A percentile compares a stretch with the other conserved stretches of the same genome.
phyloP scores from a whole-genome alignment of 2,113 vertebrate species.

The Aegotheles bennettii region DNA sequence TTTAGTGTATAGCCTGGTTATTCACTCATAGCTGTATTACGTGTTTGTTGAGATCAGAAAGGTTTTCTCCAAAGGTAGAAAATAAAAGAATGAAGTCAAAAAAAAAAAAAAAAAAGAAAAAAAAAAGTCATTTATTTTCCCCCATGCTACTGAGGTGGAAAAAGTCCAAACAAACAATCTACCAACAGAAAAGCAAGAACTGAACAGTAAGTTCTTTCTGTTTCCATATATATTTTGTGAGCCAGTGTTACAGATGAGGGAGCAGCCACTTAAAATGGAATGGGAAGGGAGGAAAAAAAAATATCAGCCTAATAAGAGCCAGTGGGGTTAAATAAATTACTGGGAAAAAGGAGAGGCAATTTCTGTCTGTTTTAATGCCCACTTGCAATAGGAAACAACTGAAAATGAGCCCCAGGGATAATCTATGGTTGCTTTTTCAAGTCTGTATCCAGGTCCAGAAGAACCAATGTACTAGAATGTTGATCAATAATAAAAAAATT shows the following conservation, averaged over 20 bases:
- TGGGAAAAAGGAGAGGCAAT: constrained; percentile 4
- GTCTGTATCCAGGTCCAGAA: background rate
- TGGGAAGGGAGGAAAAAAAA: constrained; percentile 15
- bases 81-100: background rate
- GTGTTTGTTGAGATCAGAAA: background rate
- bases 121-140: rapidly evolving
- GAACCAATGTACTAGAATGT: background rate
- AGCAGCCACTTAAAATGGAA: background rate
- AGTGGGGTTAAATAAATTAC: constrained; percentile 16
- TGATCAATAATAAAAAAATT: background rate
- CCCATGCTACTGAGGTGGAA: rapidly evolving
- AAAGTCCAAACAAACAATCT: background rate
- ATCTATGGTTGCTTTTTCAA: background rate
- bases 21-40: background rate
- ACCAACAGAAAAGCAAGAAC: background rate
- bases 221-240: background rate
- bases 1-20: background rate
- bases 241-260: background rate
- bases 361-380: background rate
- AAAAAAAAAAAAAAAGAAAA: rapidly evolving
- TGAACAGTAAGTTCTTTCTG: background rate
- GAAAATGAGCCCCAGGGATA: background rate
- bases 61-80: background rate
- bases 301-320: background rate
- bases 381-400: background rate